These are phyloP conservation scores for Struthidea cinerea DNA, from an alignment of 2,113 vertebrate genomes.

Conservation along the genomic window DNA sequence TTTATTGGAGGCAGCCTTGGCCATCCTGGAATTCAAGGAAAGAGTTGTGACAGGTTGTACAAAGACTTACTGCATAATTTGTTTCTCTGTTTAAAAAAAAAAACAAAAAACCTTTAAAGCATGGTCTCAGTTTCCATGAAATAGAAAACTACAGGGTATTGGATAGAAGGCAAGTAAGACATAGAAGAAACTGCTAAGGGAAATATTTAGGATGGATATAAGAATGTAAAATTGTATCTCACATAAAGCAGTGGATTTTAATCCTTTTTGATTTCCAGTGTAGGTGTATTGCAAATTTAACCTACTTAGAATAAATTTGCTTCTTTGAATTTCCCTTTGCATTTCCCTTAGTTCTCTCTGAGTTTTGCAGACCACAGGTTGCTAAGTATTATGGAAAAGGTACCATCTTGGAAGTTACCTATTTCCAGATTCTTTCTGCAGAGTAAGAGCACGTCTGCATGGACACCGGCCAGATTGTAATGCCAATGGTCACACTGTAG, in stretches of 20 bases:
- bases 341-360: not conserved
- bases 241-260: not conserved
- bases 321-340: not conserved
- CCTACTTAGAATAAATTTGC: not conserved
- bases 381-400: not conserved
- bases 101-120: not conserved
- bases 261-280: not conserved
- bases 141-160: not conserved
- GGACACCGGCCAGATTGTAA: not conserved
- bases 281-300: constrained; percentile 4
- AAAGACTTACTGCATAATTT: not conserved
- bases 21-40: not conserved
- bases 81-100: not conserved
- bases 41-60: not conserved
- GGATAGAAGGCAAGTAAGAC: not conserved
- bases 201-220: not conserved
- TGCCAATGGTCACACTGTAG: rapidly evolving
- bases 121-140: not conserved
- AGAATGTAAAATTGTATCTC: not conserved
- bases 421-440: not conserved
- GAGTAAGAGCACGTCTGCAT: not conserved
- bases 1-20: not conserved
- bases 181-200: not conserved
- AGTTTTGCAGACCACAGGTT: not conserved
- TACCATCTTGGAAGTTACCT: not conserved